Base-by-base conservation (phyloP, 2,113 vertebrate species). In the Rhea pennata region DNA sequence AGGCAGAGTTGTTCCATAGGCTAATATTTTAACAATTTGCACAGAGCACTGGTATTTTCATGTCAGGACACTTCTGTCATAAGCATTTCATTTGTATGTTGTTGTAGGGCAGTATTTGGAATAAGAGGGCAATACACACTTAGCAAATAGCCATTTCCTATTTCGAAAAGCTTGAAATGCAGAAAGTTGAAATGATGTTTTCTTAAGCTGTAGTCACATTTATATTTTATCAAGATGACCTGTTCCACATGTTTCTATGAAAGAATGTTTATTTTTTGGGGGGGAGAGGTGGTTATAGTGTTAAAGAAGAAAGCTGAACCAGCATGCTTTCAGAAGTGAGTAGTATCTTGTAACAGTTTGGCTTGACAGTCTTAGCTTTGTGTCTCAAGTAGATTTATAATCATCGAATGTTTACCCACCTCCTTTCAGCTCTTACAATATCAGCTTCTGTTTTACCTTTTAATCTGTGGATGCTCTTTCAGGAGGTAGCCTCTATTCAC, bases 281-380 rank as follows among this genome's bases (percentile, higher is more conserved):
- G n/a, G 44, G 48, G 78, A 4, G 6, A 42, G n/a, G 62, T 88
- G 64, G 40, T 65, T 84, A 33, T 62, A 73, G 76, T 14, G n/a
- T 67, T 69, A 48, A 39, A 29, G 31, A 95, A 54, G 87, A 96
- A 96, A 82, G 84, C 27, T 29, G 82, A 77, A 46, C 46, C 5
- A 1, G 27, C 76, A 6, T 12, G 23, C 13, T 42, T 77, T 31
- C 62, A 8, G 78, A 53, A 73, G 26, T 33, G 21, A 87, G 9
- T 44, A 26, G 71, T 40, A 20, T 21, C 88, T 81, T 62, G 69
- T 46, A 87, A 67, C 82, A 64, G 72, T 62, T 95, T 92, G 82
- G 48, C 62, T 88, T 94, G 83, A 95, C 85, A 88, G 76, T 40
- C 87, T 88, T 71, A 65, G 15, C 7, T 54, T 88, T 96, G 70